phyloP scores from a whole-genome alignment of 2,888 invertebrate genomes.

The Antheraea assamensis region DNA sequence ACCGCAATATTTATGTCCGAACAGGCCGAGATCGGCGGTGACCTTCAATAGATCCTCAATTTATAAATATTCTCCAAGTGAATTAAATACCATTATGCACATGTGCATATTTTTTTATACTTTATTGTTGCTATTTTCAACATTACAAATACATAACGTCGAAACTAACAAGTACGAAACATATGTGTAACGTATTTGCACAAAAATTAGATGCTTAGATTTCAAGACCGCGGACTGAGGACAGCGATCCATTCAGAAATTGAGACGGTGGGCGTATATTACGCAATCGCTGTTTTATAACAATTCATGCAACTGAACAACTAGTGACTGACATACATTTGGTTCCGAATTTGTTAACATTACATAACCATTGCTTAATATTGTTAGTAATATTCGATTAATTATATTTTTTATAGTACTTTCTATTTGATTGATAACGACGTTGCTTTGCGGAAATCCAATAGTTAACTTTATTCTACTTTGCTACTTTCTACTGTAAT shows the following conservation, averaged over 20 bases:
- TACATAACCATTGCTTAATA: conserved; percentile 17
- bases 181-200: conserved; percentile 5
- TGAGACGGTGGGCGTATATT: conserved; percentile 55
- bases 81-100: background rate
- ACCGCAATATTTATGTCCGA: background rate
- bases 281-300: conserved; percentile 53
- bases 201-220: background rate
- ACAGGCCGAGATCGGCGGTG: background rate
- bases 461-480: no score
- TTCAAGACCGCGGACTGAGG: conserved; percentile 29
- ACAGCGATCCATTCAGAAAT: conserved; percentile 68
- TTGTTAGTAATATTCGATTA: background rate
- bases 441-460: no score
- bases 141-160: background rate
- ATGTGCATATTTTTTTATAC: background rate
- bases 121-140: background rate
- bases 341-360: conserved; percentile 16
- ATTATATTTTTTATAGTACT: background rate
- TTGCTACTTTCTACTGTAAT: no score
- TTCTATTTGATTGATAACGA: background rate
- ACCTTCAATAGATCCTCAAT: background rate
- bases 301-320: conserved; percentile 44
- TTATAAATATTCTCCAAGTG: background rate
- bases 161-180: background rate
- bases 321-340: conserved; percentile 24